Evolutionary conservation across 1,140 invertebrate genomes (phyloP), one percentile per base, ranked within the genome.

Genomic region (Brachionus asplanchnoidis): DNA sequence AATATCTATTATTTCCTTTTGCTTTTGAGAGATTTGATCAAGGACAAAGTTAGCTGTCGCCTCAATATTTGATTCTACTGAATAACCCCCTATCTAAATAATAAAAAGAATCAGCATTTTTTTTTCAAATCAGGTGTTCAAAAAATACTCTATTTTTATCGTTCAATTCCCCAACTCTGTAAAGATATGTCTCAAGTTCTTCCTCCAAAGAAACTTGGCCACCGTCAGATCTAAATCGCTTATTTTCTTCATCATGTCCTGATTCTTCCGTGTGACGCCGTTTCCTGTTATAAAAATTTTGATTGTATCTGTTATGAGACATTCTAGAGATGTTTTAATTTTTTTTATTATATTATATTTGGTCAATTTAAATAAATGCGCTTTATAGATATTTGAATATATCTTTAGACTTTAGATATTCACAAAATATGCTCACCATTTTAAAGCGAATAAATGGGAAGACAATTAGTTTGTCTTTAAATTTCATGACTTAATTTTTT

Each of bases 61-160:
- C 23, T 82, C 79, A 17, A 82, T 82, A 46, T 82, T 82, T 11
- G 79, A 82, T 46, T 82, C 79, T 0, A 82, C 12, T 36, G 79
- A 82, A 82, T 82, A 82, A 32, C 79, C 79, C 14, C 53, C 65
- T 20, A 65, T 82, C 53, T 65, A 36, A 23, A 56, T 8, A 60
- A 26, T 1, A 8, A 42, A 82, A 60, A n/a, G 6, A 56, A 60
- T 75, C 9, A 28, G 17, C 12, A 23, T 60, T 82, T 65, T 82
- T 32, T n/a, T 3, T 14, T 32, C 4, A 42, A 23, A 40, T 6
- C 11, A 36, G 5, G 0, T 32, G 5, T 23, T 40, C 5, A 23
- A 32, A 44, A 26, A 32, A 12, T 65, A 60, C 79, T 50, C 73
- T 9, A 28, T 82, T 82, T 80, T 50, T 44, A n/a, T 82, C 79